A percentile compares a stretch with the other conserved stretches of the same genome.
Conservation (phyloP, 2,113 vertebrate genomes). For the Trochalopteron elliotii region DNA sequence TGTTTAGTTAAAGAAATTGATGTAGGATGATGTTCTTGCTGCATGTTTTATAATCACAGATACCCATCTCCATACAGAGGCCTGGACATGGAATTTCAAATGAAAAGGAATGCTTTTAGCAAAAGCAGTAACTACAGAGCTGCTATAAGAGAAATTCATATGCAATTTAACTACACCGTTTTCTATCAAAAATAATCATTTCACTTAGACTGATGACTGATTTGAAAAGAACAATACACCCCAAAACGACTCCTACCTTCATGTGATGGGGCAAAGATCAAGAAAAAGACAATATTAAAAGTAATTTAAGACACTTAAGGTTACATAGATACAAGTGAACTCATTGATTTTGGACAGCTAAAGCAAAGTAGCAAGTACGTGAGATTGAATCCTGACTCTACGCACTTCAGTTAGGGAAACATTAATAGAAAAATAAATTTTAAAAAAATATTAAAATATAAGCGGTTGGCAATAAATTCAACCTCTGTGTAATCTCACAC, state of each 20-base stretch:
- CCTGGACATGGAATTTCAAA: not conserved
- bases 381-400: not conserved
- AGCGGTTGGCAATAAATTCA: not conserved
- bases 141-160: not conserved
- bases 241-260: not conserved
- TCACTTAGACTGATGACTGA: not conserved
- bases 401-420: not conserved
- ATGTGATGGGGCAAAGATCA: not conserved
- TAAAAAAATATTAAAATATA: not conserved
- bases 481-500: not conserved
- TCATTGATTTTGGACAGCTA: not conserved
- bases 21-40: not conserved
- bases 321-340: not conserved
- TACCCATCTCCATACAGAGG: fast-evolving
- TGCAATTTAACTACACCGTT: not conserved
- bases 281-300: not conserved
- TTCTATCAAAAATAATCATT: not conserved
- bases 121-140: not conserved
- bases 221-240: not conserved
- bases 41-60: not conserved
- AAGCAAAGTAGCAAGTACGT: not conserved
- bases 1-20: not conserved
- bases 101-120: not conserved
- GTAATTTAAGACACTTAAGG: not conserved
- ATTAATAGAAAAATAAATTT: not conserved